Evolutionary conservation across 30 jellyfish, hydroid and myxozoan species (phyloP).

Genomic region (Aurelia aurita complex sp. Pacific): DNA sequence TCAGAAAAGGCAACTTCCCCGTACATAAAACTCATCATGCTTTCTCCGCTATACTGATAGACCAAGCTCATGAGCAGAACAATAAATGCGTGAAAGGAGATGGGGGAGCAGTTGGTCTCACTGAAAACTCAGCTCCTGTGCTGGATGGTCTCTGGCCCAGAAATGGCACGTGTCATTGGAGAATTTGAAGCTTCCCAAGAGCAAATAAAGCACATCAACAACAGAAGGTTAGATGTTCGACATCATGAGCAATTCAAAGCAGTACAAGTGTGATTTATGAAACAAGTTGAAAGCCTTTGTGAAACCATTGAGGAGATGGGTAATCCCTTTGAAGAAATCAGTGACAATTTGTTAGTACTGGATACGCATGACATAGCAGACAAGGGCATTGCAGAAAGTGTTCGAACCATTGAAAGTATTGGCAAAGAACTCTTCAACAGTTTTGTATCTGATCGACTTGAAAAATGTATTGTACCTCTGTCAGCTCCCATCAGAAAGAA

Average conservation of each 20-base stretch:
- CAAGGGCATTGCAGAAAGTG: not conserved
- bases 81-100: slow-evolving; percentile 34
- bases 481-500: slow-evolving; percentile 14
- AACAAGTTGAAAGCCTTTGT: not conserved
- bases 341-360: not conserved
- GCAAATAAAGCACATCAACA: not conserved
- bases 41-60: slow-evolving; percentile 26
- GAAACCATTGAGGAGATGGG: slow-evolving; percentile 17
- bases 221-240: not conserved
- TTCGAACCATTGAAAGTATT: not conserved
- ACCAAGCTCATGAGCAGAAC: slow-evolving; percentile 48
- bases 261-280: slow-evolving; percentile 10
- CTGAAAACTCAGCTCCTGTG: not conserved
- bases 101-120: slow-evolving; percentile 32
- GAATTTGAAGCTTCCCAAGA: not conserved
- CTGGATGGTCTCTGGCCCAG: slow-evolving; percentile 54
- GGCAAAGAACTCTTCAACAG: slow-evolving; percentile 3
- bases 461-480: not conserved
- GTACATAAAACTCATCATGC: slow-evolving; percentile 1
- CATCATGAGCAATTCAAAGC: slow-evolving; percentile 44
- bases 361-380: too few relatives aligned
- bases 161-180: slow-evolving; percentile 8
- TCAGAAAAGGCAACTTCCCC: slow-evolving; percentile 11
- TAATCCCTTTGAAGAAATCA: slow-evolving; percentile 26
- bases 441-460: slow-evolving; percentile 14